Conservation (phyloP, 2,888 invertebrate species). For the Athripsodes cinereus region DNA sequence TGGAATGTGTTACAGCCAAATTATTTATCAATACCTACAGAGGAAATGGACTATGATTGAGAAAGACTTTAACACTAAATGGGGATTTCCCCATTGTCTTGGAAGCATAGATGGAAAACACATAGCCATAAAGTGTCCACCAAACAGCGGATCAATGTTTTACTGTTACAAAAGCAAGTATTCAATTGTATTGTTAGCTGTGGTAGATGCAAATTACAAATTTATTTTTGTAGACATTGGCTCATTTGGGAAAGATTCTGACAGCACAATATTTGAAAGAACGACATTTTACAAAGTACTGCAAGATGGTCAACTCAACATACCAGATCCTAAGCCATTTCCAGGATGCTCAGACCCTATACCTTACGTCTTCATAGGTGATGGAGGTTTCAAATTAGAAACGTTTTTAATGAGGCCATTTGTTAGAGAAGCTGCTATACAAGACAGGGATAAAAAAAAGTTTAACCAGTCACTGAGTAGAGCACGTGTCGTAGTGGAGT, state of each 20-base stretch:
- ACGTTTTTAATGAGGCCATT: slow-evolving; percentile 11
- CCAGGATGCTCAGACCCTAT: slow-evolving; percentile 4
- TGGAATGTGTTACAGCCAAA: too few species aligned
- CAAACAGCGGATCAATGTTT: too few species aligned
- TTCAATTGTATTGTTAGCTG: too few species aligned
- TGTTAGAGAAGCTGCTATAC: slow-evolving; percentile 3
- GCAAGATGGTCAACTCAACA: slow-evolving; percentile 2
- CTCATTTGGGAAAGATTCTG: background rate
- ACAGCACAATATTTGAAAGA: slow-evolving; percentile 4
- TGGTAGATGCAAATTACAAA: too few species aligned
- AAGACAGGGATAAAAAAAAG: background rate
- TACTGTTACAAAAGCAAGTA: too few species aligned
- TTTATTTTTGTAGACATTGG: too few species aligned
- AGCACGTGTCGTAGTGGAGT: slow-evolving; percentile 6
- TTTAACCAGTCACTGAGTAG: slow-evolving; percentile 4
- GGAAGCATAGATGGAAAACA: too few species aligned
- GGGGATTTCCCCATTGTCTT: too few species aligned
- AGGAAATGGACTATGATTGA: too few species aligned
- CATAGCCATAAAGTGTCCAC: too few species aligned
- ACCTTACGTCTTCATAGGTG: slow-evolving; percentile 6
- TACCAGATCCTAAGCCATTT: slow-evolving; percentile 6
- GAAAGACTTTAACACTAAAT: too few species aligned
- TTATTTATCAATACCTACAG: too few species aligned
- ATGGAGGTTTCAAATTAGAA: slow-evolving; percentile 12
- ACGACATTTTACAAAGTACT: background rate